A percentile compares a stretch with the other conserved stretches of the same genome.
phyloP scores from a whole-genome alignment of 2,113 vertebrate species.

The Hippocampus comes region DNA sequence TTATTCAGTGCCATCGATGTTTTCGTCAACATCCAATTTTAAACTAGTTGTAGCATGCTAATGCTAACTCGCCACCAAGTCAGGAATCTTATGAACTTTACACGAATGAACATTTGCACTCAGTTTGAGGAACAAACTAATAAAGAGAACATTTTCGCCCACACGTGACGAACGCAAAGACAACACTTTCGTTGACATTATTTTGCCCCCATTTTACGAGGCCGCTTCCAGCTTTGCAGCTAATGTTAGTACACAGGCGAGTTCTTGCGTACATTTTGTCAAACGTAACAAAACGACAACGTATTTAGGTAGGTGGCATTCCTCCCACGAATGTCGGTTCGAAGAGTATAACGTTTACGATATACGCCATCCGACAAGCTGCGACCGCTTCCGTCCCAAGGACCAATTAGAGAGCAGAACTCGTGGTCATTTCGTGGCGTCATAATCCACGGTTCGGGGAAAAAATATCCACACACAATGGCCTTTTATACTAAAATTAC shows the following conservation, averaged over 20 bases:
- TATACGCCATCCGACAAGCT: slow-evolving; percentile 17
- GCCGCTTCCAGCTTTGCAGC: background rate
- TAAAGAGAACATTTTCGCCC: background rate
- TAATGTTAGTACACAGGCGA: background rate
- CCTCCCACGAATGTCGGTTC: slow-evolving; percentile 3
- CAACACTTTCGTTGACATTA: too few species aligned
- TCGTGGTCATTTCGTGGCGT: background rate
- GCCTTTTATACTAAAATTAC: slow-evolving; percentile 92
- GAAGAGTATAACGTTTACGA: slow-evolving; percentile 43
- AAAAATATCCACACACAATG: slow-evolving; percentile 6
- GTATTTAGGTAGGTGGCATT: slow-evolving; percentile 28
- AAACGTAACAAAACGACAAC: slow-evolving; percentile 24
- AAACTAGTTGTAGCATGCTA: background rate
- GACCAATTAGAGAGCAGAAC: background rate
- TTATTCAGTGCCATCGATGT: background rate
- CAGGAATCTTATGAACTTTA: background rate
- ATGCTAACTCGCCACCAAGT: background rate
- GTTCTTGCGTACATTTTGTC: background rate
- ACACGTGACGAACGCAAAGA: background rate
- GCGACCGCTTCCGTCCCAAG: slow-evolving; percentile 18
- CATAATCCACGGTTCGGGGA: too few species aligned
- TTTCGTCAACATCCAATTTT: background rate
- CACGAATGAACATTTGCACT: background rate
- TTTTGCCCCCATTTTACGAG: background rate
- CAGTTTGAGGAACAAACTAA: background rate